phyloP scores from a whole-genome alignment of 2,888 invertebrate genomes.

The Troides helena region DNA sequence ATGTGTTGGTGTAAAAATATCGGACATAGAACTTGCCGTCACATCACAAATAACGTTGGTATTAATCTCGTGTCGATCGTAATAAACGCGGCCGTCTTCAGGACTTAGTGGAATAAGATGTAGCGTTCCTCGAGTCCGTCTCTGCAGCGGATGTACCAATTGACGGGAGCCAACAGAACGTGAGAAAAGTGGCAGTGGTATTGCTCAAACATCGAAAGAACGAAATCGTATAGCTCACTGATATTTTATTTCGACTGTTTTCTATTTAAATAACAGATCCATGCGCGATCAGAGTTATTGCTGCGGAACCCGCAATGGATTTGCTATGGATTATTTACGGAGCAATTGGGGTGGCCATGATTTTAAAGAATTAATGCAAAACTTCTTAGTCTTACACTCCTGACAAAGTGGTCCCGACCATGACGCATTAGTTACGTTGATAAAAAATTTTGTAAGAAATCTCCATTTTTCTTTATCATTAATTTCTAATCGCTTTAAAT shows the following conservation, averaged over 20 bases:
- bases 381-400: no score
- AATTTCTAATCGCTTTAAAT: no score
- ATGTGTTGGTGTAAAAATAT: no score
- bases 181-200: no score
- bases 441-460: no score
- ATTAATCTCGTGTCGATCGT: background rate
- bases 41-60: no score
- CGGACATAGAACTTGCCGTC: no score
- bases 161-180: background rate
- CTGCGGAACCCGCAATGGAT: constrained; percentile 25
- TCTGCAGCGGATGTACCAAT: constrained; percentile 11
- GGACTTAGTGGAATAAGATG: background rate
- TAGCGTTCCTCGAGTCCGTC: background rate
- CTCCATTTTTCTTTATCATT: no score
- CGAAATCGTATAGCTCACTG: background rate
- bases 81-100: constrained; percentile 5
- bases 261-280: constrained; percentile 31
- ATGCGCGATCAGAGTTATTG: constrained; percentile 31
- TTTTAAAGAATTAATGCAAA: no score
- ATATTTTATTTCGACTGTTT: constrained; percentile 9
- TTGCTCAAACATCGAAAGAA: background rate
- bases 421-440: no score
- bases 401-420: no score
- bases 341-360: constrained; percentile 2
- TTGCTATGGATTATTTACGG: constrained; percentile 27